Base-by-base conservation (phyloP, 2,797 vertebrate species). In the Scolopax rusticola region DNA sequence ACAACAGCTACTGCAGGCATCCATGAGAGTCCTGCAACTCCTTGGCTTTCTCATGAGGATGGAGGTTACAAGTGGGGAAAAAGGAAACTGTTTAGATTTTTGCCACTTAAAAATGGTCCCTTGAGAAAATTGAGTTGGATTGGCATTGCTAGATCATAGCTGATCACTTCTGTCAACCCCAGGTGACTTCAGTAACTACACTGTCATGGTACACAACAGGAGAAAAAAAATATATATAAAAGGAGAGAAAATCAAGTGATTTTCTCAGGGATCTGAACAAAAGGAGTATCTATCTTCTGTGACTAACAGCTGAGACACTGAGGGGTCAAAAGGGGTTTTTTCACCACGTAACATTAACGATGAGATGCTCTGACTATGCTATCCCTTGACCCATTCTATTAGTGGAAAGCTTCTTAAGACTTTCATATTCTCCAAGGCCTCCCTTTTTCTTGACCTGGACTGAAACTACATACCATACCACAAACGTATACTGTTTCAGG, bases 371-470 rank as follows among this genome's bases (percentile, higher is more conserved):
- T 65, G 70, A 71, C 75, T 60, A n/a, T 59, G 56, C 59, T 96
- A 88, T 97, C 97, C 97, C 92, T 87, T 96, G 95, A 98, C 94
- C 60, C 80, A 93, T 89, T 91, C 84, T 51, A 76, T 97, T 94
- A 96, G 93, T 80, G 79, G 90, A 86, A 95, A 97, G 94, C 90
- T 97, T 71, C 67, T 82, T 63, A 87, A 95, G 94, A 92, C 89
- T 87, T 97, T 97, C 84, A 67, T 91, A 97, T 97, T 98, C 97
- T 98, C 96, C 90, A 94, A 97, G 96, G 97, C 97, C 89, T 95
- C 80, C 71, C 77, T 90, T 97, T 96, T 95, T 97, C 97, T 96
- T 95, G 54, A 98, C 97, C 96, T 94, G 94, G 84, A 56, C 65
- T 95, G 97, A 98, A 98, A 98, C 86, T 70, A 91, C 97, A 98